Base-by-base conservation (phyloP, 2,888 invertebrate genomes). In the Malacosoma neustria region DNA sequence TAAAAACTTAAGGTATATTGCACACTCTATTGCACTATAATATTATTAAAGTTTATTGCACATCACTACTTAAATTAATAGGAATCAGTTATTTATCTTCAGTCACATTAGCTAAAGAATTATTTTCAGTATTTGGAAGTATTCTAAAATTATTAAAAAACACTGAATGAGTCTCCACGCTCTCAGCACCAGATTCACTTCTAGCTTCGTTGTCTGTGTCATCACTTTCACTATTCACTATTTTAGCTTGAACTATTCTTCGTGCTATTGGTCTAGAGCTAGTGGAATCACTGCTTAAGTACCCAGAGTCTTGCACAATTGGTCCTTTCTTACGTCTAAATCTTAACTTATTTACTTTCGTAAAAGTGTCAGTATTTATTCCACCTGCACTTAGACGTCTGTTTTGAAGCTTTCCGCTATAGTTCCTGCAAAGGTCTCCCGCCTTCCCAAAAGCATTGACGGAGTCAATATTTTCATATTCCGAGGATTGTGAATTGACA, bases 171-270 rank as follows among this genome's bases (percentile, higher is more conserved):
- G 95, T 95, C 59, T 94, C 95, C 14, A 94, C 87, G 76, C 94
- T 95, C 65, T 95, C 95, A 3, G 93, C 95, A 1, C 95, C 95
- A 13, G 94, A 95, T 76, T 95, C 95, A 76, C 94, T 94, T 45
- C 93, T 89, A 5, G 92, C 94, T 61, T 94, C 94, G 29, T 91
- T 91, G 43, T 91, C 88, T n/a, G 91, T 92, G 61, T 93, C 93
- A 43, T 93, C 94, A 43, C 93, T 93, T 57, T 90, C 93, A 71
- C 93, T 89, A 55, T 90, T 87, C 51, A 86, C 67, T 51, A 77
- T 84, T 57, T 88, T 87, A 11, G 87, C 84, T 41, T 88, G 76
- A 29, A 76, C 71, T 49, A 80, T 38, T 59, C 75, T 82, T 50
- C 74, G 80, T 51, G 64, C 70, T 47, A 79, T 52, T 49, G 71